A percentile compares a stretch with the other conserved stretches of the same genome.
phyloP scores from a whole-genome alignment of 2,113 vertebrate species.

The Cynocephalus volans region DNA sequence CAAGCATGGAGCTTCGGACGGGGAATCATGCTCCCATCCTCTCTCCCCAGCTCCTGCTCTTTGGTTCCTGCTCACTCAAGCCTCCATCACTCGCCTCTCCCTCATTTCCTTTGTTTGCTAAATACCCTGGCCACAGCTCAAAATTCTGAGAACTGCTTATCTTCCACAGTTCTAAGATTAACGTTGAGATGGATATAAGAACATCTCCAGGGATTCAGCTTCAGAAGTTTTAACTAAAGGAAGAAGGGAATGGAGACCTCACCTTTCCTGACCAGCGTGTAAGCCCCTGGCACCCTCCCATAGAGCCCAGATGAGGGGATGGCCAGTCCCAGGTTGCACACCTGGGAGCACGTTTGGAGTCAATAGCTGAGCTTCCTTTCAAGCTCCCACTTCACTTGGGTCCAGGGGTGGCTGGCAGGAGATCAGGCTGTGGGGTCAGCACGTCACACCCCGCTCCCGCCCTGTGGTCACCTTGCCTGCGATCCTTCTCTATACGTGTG shows the following conservation, averaged over 20 bases:
- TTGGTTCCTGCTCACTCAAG: too few relatives aligned
- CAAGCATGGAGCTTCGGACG: rapidly evolving
- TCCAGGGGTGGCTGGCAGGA: too few relatives aligned
- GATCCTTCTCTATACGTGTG: neutral
- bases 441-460: neutral
- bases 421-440: neutral
- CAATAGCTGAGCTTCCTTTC: neutral
- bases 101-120: neutral
- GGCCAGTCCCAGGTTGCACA: neutral
- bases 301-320: neutral
- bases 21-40: neutral
- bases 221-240: neutral
- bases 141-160: neutral
- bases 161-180: neutral
- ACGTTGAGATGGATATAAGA: rapidly evolving
- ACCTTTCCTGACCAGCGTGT: neutral
- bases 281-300: neutral
- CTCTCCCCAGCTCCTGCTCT: neutral
- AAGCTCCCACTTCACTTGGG: neutral
- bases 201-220: neutral
- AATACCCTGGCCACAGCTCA: neutral
- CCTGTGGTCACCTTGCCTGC: rapidly evolving
- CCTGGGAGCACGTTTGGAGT: neutral
- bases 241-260: rapidly evolving
- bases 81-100: neutral